Percentiles rank a stretch among this genome's conserved stretches.
phyloP scores from a whole-genome alignment of 2,797 vertebrate species.

The Netta rufina region DNA sequence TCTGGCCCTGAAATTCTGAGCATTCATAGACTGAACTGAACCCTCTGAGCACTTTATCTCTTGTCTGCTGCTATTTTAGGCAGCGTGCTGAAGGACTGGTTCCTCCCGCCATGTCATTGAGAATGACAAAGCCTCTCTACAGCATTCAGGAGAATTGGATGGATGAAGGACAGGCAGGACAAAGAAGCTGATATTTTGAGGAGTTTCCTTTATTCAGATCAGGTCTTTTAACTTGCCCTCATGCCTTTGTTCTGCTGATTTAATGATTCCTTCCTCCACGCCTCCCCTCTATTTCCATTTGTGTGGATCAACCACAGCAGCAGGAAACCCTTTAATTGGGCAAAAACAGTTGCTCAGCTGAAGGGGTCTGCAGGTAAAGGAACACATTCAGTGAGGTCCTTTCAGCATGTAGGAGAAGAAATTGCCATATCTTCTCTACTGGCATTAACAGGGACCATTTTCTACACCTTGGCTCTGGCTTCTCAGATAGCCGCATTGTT shows the following conservation, averaged over 20 bases:
- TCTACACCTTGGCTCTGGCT: conserved; percentile 61
- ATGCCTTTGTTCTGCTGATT: conserved; percentile 74
- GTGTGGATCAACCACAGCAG: conserved; percentile 66
- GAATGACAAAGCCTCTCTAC: conserved; percentile 64
- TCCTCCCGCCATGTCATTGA: conserved; percentile 62
- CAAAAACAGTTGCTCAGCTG: conserved; percentile 62
- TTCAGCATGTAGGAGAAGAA: conserved; percentile 49
- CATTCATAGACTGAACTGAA: conserved; percentile 33
- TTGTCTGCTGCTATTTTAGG: conserved; percentile 52
- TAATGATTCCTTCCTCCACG: conserved; percentile 73
- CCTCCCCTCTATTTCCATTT: conserved; percentile 47
- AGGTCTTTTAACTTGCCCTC: conserved; percentile 67
- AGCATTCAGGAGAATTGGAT: conserved; percentile 56
- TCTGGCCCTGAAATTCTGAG: conserved; percentile 37
- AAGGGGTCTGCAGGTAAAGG: conserved; percentile 60
- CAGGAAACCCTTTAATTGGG: conserved; percentile 78
- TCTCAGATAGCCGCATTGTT: conserved; percentile 38
- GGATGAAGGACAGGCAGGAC: conserved; percentile 41
- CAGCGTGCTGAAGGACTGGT: conserved; percentile 19
- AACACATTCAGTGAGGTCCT: conserved; percentile 68
- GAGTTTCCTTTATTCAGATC: conserved; percentile 56
- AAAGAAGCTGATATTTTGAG: conserved; percentile 37
- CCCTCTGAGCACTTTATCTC: conserved; percentile 54
- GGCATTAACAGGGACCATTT: conserved; percentile 55
- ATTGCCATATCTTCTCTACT: conserved; percentile 63